phyloP scores from a whole-genome alignment of 2,888 invertebrate species.

The Platerodrilus igneus region DNA sequence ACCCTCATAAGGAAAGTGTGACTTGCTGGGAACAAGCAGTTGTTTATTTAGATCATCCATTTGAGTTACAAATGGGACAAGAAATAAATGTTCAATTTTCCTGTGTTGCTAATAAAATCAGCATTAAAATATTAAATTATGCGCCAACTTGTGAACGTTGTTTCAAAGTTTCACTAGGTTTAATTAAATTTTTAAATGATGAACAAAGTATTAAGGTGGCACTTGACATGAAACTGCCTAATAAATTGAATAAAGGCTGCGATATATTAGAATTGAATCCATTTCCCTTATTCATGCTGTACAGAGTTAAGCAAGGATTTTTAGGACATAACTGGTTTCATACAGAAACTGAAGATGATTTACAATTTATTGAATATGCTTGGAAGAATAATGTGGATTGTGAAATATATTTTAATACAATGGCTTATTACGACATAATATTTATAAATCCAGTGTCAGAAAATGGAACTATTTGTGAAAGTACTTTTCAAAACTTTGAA shows the following conservation, averaged over 20 bases:
- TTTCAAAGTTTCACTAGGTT: conserved; percentile 35
- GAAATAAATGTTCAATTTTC: conserved; percentile 43
- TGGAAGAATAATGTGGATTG: conserved; percentile 2
- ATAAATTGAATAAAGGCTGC: conserved; percentile 43
- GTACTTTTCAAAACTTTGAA: conserved; percentile 38
- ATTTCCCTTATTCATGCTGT: conserved; percentile 60
- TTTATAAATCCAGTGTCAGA: conserved; percentile 53
- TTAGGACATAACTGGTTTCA: conserved; percentile 39
- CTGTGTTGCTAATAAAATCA: conserved; percentile 46
- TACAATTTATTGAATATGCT: conserved; percentile 42
- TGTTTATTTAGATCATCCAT: conserved; percentile 55
- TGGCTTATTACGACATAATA: conserved; percentile 56
- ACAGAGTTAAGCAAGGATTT: conserved; percentile 51
- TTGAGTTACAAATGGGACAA: conserved; percentile 38
- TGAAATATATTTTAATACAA: conserved; percentile 2
- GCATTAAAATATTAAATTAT: conserved; percentile 19
- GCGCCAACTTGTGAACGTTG: conserved; percentile 27
- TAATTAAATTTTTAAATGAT: conserved; percentile 41
- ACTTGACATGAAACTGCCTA: conserved; percentile 42
- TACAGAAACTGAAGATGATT: conserved; percentile 44
- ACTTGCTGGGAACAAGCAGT: conserved; percentile 78
- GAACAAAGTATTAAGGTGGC: conserved; percentile 1
- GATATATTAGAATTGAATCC: conserved; percentile 56
- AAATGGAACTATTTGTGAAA: conserved; percentile 55
- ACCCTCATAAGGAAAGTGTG: conserved; percentile 52